phyloP scores from a whole-genome alignment of 2,113 vertebrate species.

The Halcyon malimbica region DNA sequence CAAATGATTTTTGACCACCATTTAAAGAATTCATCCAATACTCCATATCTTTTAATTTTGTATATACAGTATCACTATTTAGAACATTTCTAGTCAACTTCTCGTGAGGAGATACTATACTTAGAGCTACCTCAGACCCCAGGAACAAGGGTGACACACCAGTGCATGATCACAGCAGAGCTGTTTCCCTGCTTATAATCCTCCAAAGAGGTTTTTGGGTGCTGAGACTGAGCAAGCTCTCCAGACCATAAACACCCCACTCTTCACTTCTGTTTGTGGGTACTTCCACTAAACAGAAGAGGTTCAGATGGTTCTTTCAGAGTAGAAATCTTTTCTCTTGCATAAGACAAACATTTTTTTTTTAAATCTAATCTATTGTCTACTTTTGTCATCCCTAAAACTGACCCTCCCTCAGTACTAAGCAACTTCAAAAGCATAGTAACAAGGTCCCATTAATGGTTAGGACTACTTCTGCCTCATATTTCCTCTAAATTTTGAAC shows the following conservation, averaged over 20 bases:
- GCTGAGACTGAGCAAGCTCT: background rate
- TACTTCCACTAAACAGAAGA: background rate
- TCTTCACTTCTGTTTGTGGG: background rate
- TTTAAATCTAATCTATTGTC: background rate
- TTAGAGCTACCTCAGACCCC: background rate
- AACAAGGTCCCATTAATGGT: background rate
- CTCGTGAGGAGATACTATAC: fast-evolving
- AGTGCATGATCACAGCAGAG: background rate
- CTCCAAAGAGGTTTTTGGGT: fast-evolving
- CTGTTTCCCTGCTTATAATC: background rate
- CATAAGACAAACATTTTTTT: background rate
- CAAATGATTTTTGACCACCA: background rate
- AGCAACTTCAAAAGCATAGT: background rate
- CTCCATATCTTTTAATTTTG: background rate
- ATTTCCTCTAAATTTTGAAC: background rate
- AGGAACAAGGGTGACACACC: background rate
- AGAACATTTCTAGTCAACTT: background rate
- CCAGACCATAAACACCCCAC: fast-evolving
- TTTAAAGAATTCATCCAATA: background rate
- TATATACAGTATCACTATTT: background rate
- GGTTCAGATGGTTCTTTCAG: background rate
- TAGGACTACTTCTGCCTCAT: background rate
- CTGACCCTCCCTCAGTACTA: background rate
- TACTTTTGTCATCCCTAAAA: background rate
- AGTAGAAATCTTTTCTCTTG: background rate